Evolutionary conservation across 2,113 vertebrate species (phyloP), one percentile per base, ranked within the genome.

Genomic region (Corvus moneduloides): DNA sequence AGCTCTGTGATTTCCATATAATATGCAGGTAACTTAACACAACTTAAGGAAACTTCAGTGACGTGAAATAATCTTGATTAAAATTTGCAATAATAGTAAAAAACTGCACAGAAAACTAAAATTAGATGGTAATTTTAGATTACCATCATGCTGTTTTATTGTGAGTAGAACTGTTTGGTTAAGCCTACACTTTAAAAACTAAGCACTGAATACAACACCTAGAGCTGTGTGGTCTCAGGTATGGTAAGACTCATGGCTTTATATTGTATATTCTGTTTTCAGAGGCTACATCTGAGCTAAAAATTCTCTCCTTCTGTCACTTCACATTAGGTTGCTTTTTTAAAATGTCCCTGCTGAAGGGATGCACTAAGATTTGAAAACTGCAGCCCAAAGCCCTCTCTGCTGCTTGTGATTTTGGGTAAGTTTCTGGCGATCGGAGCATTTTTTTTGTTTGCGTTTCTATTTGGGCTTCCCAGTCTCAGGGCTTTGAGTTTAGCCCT

Each of bases 351-450:
- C 24, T 33, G 33, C 69, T 74, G 26, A 41, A 32, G 63, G 22
- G 24, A 61, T 0, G 0, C n/a, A 37, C 13, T 61, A 20, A 51
- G 28, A 67, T 71, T 21, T 63, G 17, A 51, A 46, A 48, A 43
- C 3, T 4, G 59, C 43, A 86, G 15, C 22, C 27, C 51, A 74
- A 64, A 44, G 8, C 5, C 5, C n/a, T 16, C 49, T 32, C 49
- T 74, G 55, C 27, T 44, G 23, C 3, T 1, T 33, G 7, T 7
- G 7, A 13, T 54, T 10, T 19, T 6, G 16, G 21, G 9, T 26
- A 21, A 56, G 37, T 21, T 6, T 74, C 77, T 9, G 3, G 11
- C n/a, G n/a, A n/a, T n/a, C n/a, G n/a, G n/a, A n/a, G n/a, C n/a
- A n/a, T n/a, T n/a, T n/a, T n/a, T n/a, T n/a, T n/a, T n/a, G n/a